phyloP scores from a whole-genome alignment of 2,113 vertebrate species.

The Noctilio leporinus region DNA sequence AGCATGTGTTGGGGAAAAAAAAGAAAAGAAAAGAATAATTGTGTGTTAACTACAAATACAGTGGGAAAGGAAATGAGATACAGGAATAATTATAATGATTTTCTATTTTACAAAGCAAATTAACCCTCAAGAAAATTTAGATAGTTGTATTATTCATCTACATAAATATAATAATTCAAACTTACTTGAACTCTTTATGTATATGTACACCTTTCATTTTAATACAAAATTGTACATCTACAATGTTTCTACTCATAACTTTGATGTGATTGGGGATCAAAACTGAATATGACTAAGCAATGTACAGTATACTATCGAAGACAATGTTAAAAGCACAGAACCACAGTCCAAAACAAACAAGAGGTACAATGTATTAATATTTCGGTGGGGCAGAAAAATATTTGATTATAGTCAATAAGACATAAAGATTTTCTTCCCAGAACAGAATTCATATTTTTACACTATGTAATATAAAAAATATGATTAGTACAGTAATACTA shows the following conservation, averaged over 20 bases:
- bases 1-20: background rate
- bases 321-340: background rate
- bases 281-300: background rate
- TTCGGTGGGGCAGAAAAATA: background rate
- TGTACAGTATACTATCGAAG: background rate
- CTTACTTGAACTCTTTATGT: conserved; percentile 25
- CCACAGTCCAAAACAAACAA: background rate
- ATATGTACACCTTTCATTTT: background rate
- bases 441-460: conserved; percentile 6
- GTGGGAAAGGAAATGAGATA: background rate
- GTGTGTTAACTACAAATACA: background rate
- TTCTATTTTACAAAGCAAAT: conserved; percentile 49
- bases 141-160: conserved; percentile 4
- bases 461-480: background rate
- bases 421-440: conserved; percentile 8
- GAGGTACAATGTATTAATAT: background rate
- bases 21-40: conserved; percentile 21
- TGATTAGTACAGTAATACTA: background rate
- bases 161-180: background rate
- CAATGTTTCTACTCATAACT: background rate
- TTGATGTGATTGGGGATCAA: background rate
- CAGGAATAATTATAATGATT: background rate
- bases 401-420: background rate
- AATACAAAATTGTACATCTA: conserved; percentile 4
- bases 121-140: conserved; percentile 36